Base-by-base conservation (phyloP, 2,113 vertebrate species). In the Paramormyrops kingsleyae region DNA sequence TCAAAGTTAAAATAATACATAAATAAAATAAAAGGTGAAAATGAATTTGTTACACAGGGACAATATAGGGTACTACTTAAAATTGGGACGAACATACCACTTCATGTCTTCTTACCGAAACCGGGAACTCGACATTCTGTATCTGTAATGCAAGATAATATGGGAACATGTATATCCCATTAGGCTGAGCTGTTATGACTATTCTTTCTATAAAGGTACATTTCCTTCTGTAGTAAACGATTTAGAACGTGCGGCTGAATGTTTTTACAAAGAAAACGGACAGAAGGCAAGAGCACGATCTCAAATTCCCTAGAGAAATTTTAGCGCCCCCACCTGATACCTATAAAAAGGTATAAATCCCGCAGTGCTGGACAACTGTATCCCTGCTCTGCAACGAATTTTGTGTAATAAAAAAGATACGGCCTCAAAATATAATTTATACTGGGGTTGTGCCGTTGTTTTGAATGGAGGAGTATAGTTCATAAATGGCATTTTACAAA, bases 301-400 rank as follows among this genome's bases (percentile, higher is more conserved):
- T 31, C 88, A 31, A 53, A 39, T 90, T 91, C 90, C 91, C 91
- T 44, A 53, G 77, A 90, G 90, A 91, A 50, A 91, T 91, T 92
- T 91, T 88, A 93, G 93, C 93, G 93, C 93, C 93, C 93, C 91
- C 93, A 92, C 91, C 93, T 93, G 93, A 92, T 92, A 93, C 92
- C 92, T 92, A 92, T 80, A 87, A 91, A 92, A 84, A 90, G 90
- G 89, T 66, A 59, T 27, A 52, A 85, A 88, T 46, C 50, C 87
- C 52, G 21, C 52, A 53, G 35, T 88, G 53, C 15, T 13, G 35
- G 44, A 88, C 42, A n/a, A 74, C 66, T 87, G 50, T 39, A 27
- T 31, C 50, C 27, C 27, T 53, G 47, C 9, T 84, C 44, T 84
- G 83, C 21, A 17, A n/a, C 85, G n/a, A 56, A 35, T 87, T 87